Evolutionary conservation across 2,888 invertebrate species (phyloP), one percentile per base, ranked within the genome.

Genomic region (Leptinotarsa peninsularis): DNA sequence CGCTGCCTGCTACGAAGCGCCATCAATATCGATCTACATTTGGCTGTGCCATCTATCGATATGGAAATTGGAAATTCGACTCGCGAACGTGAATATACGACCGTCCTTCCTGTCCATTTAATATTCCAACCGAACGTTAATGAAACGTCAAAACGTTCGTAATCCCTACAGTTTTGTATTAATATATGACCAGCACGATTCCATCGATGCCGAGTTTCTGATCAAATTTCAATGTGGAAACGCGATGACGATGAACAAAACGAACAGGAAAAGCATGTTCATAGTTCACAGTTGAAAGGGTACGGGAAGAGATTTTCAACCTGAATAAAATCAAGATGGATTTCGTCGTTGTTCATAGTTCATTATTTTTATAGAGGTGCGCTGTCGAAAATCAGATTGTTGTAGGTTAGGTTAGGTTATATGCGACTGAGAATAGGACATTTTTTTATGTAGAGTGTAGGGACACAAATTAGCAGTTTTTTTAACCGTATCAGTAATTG

Each of bases 121-220:
- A 49, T 70, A 70, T 58, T 56, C 70, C 49, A n/a, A 15, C 43
- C 23, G 70, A 58, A 58, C 70, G 69, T 33, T 70, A 58, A 70
- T 70, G 69, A 70, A 70, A 70, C 56, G 69, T 70, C 69, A 70
- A 58, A 70, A 70, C 58, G 70, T 70, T 60, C 49, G 49, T 58
- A 43, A 70, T 58, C 18, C 50, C 43, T 58, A 58, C 70, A 49
- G 63, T 15, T 63, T 63, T 63, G 33, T 21, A 60, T 43, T 33
- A 63, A 63, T 33, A 63, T 63, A 63, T 63, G 63, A 43, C 10
- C 33, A 63, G 63, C n/a, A 63, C 63, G 63, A 33, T 63, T 63
- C 63, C 15, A 63, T 63, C 21, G 58, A 23, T 23, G 58, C 63
- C 63, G 43, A 43, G 43, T 63, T 63, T 63, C 43, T 33, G 63